Base-by-base conservation (phyloP, 64 coral and sea anemone species). In the Montipora sp. region DNA sequence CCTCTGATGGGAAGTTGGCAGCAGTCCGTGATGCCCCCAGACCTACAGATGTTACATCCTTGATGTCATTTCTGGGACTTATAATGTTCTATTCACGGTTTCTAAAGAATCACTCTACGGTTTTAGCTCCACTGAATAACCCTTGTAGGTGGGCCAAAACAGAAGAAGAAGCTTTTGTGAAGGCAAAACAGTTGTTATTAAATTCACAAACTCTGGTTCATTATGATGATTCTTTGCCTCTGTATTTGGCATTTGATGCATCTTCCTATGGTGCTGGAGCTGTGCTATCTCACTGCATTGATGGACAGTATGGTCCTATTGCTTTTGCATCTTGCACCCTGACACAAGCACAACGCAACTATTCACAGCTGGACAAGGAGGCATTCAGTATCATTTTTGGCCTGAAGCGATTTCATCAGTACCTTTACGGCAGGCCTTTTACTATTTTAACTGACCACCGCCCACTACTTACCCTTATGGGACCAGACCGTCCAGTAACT, bases 211-310 rank as follows among this genome's bases (percentile, higher is more conserved):
- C 82, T 87, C 75, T 92, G 3, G 83, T 93, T 48, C 91, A 93
- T 87, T 87, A 79, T 71, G 75, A 93, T 61, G 63, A 93, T 12
- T 50, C 92, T 7, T 48, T 92, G 48, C 81, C 83, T 15, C 85
- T 77, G 15, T 83, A 77, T 70, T 19, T 90, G 1, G 87, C 93
- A 71, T 90, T 65, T 87, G 81, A 81, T 90, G 71, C 93, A 22
- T 94, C 87, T n/a, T 89, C 80, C 7, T 90, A 94, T 81, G 85
- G 92, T 4, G 93, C 93, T 75, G 74, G 93, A 49, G 87, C 81
- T 69, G 87, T 94, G 12, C 60, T 94, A 78, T 94, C 93, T 75
- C 87, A 94, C 76, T 61, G 51, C 3, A 89, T 94, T 77, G 61
- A 89, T 59, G 77, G 63, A 58, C 78, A 94, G 1, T 88, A 66